Base-by-base conservation (phyloP, 2,888 invertebrate species). In the Didymodactylos carnosus region DNA sequence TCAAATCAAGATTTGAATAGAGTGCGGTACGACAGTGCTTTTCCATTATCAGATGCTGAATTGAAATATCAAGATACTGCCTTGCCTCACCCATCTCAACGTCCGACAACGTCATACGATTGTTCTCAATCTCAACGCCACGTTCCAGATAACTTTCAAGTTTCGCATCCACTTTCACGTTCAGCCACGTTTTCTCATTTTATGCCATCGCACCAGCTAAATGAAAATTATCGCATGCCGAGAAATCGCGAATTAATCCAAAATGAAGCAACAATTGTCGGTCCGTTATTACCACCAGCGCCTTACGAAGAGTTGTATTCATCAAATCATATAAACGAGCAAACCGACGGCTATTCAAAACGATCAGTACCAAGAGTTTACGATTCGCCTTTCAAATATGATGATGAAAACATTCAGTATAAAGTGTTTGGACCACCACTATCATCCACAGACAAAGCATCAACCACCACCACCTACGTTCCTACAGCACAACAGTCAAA, bases 331-430 rank as follows among this genome's bases (percentile, higher is more conserved):
- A 71, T 71, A 14, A 69, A 43, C 14, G 74, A 74, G 35, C 51
- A 71, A 35, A 71, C 74, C 14, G 62, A 74, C 49, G 74, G 74
- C 11, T 70, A 74, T 71, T 39, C 46, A 35, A 71, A 71, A 29
- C 51, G 74, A 43, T 25, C 71, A 39, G 46, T 39, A 35, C 14
- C 19, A 29, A 71, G 74, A 41, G 69, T 71, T 39, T 74, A 74
- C 39, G 71, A 71, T 39, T 74, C 74, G n/a, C 74, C 74, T 39
- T 74, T 40, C 27, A 69, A 74, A 71, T 71, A 27, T 39, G 71
- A 74, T 40, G 25, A 53, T 39, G 35, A 71, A 23, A 40, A 41
- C 41, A 41, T 53, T 11, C 35, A 40, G 25, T 23, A 43, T 53
- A 39, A 71, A 39, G n/a, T 25, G 40, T n/a, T 19, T 11, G 53